A percentile compares a stretch with the other conserved stretches of the same genome.
Evolutionary conservation across 1,140 invertebrate species (phyloP).

Genomic region (Oreohelix idahoensis): DNA sequence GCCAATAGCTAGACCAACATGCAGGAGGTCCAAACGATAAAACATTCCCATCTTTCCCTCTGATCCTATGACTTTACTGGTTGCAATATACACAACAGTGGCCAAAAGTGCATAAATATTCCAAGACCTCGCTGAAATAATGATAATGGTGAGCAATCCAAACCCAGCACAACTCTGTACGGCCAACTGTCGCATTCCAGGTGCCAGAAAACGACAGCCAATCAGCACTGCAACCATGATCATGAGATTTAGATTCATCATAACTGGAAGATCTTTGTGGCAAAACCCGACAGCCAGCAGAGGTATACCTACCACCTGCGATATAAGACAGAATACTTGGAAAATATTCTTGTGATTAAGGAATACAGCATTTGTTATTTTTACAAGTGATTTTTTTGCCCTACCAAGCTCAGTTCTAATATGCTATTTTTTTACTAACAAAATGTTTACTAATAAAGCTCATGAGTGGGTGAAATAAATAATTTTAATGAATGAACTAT

Average conservation of each 20-base stretch:
- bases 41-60: constrained; percentile 49
- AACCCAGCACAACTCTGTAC: constrained; percentile 52
- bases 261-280: constrained; percentile 41
- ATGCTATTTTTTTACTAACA: no score
- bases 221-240: constrained; percentile 47
- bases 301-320: constrained; percentile 43
- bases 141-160: constrained; percentile 53
- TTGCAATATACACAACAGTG: constrained; percentile 47
- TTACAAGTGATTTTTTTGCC: no score
- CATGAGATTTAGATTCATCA: constrained; percentile 49
- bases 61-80: constrained; percentile 47
- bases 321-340: background rate
- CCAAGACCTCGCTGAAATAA: constrained; percentile 45
- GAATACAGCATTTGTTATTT: no score
- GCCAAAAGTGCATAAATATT: constrained; percentile 55
- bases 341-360: no score
- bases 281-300: constrained; percentile 54
- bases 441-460: no score
- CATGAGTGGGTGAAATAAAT: no score
- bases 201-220: constrained; percentile 43
- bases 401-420: no score
- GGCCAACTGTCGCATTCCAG: constrained; percentile 39
- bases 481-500: no score
- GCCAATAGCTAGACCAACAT: constrained; percentile 52
- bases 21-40: constrained; percentile 55